A percentile compares a stretch with the other conserved stretches of the same genome.
phyloP scores from a whole-genome alignment of 2,113 vertebrate genomes.

The Poeciliopsis prolifica region DNA sequence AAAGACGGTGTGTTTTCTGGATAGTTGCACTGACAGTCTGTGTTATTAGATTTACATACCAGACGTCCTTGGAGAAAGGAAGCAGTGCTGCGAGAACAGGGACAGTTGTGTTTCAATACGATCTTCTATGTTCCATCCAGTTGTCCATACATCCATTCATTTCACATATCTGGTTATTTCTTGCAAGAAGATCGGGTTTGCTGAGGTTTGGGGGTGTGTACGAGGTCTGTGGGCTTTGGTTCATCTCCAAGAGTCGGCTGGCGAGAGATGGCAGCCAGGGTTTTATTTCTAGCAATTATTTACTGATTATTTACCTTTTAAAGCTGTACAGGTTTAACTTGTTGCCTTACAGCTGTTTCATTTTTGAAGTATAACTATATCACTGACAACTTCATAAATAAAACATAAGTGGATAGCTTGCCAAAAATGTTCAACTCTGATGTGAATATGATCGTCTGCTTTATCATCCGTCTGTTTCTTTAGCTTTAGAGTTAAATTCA shows the following conservation, averaged over 20 bases:
- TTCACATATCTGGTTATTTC: too few species aligned
- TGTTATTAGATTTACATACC: slow-evolving; percentile 71
- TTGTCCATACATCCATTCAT: neutral
- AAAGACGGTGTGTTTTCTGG: slow-evolving; percentile 47
- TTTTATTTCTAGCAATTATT: neutral
- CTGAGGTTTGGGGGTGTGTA: too few species aligned
- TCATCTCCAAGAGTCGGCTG: neutral
- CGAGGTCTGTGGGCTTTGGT: too few species aligned
- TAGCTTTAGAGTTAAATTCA: slow-evolving; percentile 7
- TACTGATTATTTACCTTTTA: neutral
- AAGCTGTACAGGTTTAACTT: neutral
- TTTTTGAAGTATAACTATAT: neutral
- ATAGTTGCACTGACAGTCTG: slow-evolving; percentile 46
- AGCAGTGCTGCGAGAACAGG: slow-evolving; percentile 46
- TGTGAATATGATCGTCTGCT: neutral
- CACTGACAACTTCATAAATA: neutral
- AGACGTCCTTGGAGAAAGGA: slow-evolving; percentile 47
- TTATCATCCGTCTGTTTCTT: neutral
- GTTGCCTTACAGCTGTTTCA: too few species aligned
- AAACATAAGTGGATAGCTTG: neutral
- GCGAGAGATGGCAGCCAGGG: neutral
- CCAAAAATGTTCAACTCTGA: neutral
- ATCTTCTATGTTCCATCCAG: slow-evolving; percentile 28
- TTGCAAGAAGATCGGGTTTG: too few species aligned
- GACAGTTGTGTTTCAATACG: slow-evolving; percentile 56